Evolutionary conservation across 2,113 vertebrate genomes (phyloP).

Genomic region (Cephalophus harveyi): DNA sequence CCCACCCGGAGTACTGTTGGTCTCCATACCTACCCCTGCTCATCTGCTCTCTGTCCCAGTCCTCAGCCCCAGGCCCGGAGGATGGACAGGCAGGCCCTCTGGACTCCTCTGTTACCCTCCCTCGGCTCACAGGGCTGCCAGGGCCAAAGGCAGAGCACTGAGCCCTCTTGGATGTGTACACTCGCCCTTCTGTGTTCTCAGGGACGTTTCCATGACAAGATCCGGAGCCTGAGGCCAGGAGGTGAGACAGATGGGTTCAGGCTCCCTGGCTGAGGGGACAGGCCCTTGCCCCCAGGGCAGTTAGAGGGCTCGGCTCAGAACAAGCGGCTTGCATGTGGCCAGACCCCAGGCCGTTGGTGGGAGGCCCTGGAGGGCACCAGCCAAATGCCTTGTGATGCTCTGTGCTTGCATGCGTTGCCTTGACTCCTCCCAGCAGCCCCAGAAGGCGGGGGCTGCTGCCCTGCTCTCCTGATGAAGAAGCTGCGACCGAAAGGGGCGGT

Average conservation of each 20-base stretch:
- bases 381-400: too few species aligned
- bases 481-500: neutral
- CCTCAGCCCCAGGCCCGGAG: neutral
- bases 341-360: neutral
- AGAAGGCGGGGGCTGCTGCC: neutral
- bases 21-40: too few species aligned
- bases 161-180: too few species aligned
- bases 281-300: neutral
- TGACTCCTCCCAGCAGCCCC: too few species aligned
- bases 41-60: neutral
- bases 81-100: too few species aligned
- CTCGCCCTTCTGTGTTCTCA: neutral
- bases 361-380: rapidly evolving
- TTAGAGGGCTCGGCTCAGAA: neutral
- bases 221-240: neutral
- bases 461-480: neutral
- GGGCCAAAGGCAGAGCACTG: neutral
- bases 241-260: neutral
- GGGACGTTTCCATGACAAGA: neutral
- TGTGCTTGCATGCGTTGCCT: rapidly evolving
- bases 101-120: neutral
- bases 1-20: too few species aligned
- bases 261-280: neutral
- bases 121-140: neutral
- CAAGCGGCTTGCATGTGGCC: too few species aligned